Evolutionary conservation across 2,797 vertebrate species (phyloP).

Genomic region (Fistularia tabacaria): DNA sequence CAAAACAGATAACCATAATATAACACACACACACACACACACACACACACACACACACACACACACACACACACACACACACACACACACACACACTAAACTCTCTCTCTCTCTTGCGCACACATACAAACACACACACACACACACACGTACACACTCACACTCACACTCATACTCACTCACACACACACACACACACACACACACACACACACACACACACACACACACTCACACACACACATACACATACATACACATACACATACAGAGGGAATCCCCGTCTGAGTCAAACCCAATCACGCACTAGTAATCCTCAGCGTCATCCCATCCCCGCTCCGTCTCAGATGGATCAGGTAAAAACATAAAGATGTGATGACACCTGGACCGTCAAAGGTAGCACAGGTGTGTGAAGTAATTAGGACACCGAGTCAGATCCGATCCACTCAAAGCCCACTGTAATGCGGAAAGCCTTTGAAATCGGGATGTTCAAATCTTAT

Average conservation of each 20-base stretch:
- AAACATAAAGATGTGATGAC: slow-evolving; percentile 29
- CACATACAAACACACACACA: slow-evolving; percentile 1
- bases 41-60: slow-evolving; percentile 4
- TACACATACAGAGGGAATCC: slow-evolving; percentile 54
- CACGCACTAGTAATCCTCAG: slow-evolving; percentile 34
- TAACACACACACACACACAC: slow-evolving; percentile 1
- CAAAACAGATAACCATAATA: too few species aligned
- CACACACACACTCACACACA: slow-evolving; percentile 2
- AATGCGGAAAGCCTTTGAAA: neutral
- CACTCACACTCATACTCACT: too few species aligned
- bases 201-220: slow-evolving; percentile 6
- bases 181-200: slow-evolving; percentile 4
- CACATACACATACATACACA: slow-evolving; percentile 2
- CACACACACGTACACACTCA: slow-evolving; percentile 3
- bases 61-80: slow-evolving; percentile 4
- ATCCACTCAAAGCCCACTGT: neutral
- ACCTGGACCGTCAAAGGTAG: slow-evolving; percentile 28
- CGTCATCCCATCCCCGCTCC: slow-evolving; percentile 49
- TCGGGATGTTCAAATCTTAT: neutral
- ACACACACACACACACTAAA: slow-evolving; percentile 8
- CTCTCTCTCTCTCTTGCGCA: too few species aligned
- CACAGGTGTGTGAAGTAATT: slow-evolving; percentile 9
- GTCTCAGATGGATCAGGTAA: slow-evolving; percentile 36
- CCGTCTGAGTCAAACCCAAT: slow-evolving; percentile 42
- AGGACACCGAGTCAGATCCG: neutral